A percentile compares a stretch with the other conserved stretches of the same genome.
Conservation (phyloP, 92 coral and sea anemone genomes). For the Pocillopora meandrina region DNA sequence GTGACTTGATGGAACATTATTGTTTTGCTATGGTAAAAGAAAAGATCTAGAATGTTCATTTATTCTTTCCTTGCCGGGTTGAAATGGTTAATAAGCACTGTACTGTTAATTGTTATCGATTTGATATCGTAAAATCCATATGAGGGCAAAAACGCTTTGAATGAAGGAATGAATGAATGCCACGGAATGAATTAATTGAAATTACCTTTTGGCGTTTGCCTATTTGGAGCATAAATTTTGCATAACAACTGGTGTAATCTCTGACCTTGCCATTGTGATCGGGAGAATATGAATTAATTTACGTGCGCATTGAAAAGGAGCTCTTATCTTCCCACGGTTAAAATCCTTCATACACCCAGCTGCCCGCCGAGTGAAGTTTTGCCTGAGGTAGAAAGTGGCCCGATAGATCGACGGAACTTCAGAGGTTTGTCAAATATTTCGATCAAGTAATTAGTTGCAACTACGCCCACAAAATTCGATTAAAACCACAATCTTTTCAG, state of each 20-base stretch:
- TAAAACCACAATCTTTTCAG: not conserved
- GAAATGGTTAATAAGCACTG: no score
- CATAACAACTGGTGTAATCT: conserved; percentile 20
- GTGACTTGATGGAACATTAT: not conserved
- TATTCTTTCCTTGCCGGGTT: not conserved
- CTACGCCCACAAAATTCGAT: not conserved
- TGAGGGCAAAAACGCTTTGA: not conserved
- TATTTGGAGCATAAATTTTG: not conserved
- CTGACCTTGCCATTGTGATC: conserved; percentile 7
- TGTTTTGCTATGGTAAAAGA: conserved; percentile 1
- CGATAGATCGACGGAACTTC: no score
- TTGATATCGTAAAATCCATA: not conserved
- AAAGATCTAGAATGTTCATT: not conserved
- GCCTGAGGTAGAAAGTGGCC: not conserved
- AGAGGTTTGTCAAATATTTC: conserved; percentile 4
- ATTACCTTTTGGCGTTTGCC: not conserved
- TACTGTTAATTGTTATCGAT: not conserved
- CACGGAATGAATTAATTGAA: not conserved
- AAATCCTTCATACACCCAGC: conserved; percentile 11
- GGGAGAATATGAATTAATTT: not conserved
- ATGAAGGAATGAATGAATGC: no score
- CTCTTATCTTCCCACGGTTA: conserved; percentile 27
- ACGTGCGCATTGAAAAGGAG: not conserved
- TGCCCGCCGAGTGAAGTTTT: not conserved
- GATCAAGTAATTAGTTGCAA: not conserved